phyloP scores from a whole-genome alignment of 2,797 vertebrate genomes.

The Pseudomugil tenellus region DNA sequence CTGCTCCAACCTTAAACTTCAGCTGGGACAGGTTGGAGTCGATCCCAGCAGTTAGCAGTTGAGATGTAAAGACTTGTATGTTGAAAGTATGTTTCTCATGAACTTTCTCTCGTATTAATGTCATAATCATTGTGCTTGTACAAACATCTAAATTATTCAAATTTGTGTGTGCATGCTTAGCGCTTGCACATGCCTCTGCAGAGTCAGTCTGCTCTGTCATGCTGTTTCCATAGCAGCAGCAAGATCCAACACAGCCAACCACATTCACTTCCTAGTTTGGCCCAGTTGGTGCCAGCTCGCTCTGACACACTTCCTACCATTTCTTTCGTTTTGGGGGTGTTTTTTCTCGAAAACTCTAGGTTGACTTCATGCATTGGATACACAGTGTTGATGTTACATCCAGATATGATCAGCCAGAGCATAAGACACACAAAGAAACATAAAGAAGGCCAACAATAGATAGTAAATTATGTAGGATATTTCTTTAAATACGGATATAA shows the following conservation, averaged over 20 bases:
- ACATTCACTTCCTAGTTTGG: slow-evolving; percentile 63
- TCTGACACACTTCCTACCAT: slow-evolving; percentile 33
- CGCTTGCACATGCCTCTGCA: slow-evolving; percentile 60
- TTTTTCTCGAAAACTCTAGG: slow-evolving; percentile 25
- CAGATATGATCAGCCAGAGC: not conserved
- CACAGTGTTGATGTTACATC: not conserved
- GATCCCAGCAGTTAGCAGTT: too few species aligned
- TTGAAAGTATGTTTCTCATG: slow-evolving; percentile 13
- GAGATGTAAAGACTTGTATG: slow-evolving; percentile 16
- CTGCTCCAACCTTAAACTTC: not conserved
- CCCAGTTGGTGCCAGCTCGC: slow-evolving; percentile 50
- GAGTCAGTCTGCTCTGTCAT: slow-evolving; percentile 76
- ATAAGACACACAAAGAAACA: not conserved
- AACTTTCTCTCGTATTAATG: slow-evolving; percentile 11
- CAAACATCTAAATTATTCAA: slow-evolving; percentile 6
- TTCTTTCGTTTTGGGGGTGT: slow-evolving; percentile 6
- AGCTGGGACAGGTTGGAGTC: too few species aligned
- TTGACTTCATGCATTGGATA: slow-evolving; percentile 3
- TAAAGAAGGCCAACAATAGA: not conserved
- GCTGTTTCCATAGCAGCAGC: slow-evolving; percentile 79
- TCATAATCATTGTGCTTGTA: slow-evolving; percentile 14
- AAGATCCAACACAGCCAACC: slow-evolving; percentile 70
- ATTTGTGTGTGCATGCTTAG: slow-evolving; percentile 7
- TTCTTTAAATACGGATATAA: not conserved
- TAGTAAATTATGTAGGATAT: not conserved